Evolutionary conservation across 2,113 vertebrate genomes (phyloP).

Genomic region (Anser brachyrhynchus): DNA sequence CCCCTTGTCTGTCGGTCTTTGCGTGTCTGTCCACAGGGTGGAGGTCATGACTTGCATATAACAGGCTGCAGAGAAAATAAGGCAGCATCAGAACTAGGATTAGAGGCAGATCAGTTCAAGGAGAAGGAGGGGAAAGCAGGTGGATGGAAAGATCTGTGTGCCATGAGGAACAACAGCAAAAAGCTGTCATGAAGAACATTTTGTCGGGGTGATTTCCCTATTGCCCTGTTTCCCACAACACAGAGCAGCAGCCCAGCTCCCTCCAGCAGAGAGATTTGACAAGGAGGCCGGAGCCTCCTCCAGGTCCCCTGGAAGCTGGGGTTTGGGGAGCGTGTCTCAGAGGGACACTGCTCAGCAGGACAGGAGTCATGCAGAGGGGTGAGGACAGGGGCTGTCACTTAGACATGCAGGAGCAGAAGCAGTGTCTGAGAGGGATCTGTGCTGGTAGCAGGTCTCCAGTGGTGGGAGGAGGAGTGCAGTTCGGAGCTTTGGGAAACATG

Average conservation of each 20-base stretch:
- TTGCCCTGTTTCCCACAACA: neutral
- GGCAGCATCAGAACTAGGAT: neutral
- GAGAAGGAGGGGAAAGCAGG: neutral
- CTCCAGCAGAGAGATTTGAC: neutral
- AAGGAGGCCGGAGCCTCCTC: neutral
- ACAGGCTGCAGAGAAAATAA: neutral
- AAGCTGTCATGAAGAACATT: accelerated
- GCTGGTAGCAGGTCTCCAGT: neutral
- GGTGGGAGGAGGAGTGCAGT: neutral
- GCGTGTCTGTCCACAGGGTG: constrained; percentile 6
- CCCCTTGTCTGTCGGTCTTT: neutral
- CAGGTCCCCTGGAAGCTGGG: neutral
- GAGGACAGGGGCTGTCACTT: neutral
- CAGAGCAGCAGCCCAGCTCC: neutral
- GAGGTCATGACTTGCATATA: constrained; percentile 34
- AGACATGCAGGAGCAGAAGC: neutral
- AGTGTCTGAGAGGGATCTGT: neutral
- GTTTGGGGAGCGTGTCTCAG: neutral
- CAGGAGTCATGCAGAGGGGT: neutral
- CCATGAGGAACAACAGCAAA: neutral
- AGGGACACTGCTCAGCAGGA: neutral
- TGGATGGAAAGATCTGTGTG: neutral
- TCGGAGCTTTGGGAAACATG: neutral
- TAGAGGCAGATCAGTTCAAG: neutral
- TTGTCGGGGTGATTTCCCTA: neutral